phyloP scores from a whole-genome alignment of 2,113 vertebrate genomes.

The Pteropus alecto region DNA sequence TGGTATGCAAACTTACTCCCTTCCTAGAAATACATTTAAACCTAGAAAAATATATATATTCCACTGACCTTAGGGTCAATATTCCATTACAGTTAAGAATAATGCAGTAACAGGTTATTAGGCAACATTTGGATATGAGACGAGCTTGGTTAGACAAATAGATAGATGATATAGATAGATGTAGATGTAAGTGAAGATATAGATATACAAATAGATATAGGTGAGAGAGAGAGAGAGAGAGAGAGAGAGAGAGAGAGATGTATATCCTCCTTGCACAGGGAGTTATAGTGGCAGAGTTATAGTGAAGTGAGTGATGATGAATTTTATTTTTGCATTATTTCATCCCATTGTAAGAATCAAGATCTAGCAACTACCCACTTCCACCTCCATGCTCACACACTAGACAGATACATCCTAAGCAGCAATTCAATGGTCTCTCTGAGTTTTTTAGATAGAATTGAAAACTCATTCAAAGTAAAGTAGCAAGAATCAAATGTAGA shows the following conservation, averaged over 20 bases:
- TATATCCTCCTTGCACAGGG: background rate
- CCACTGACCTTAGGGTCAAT: background rate
- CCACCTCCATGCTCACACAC: background rate
- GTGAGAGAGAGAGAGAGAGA: background rate
- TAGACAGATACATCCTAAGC: background rate
- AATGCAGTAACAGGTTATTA: background rate
- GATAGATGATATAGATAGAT: background rate
- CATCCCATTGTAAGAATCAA: background rate
- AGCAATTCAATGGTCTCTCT: background rate
- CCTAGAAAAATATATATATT: background rate
- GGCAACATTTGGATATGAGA: background rate
- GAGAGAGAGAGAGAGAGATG: background rate
- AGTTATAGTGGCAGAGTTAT: background rate
- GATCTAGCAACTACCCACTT: background rate
- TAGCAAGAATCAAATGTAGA: background rate
- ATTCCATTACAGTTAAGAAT: background rate
- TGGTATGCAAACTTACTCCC: background rate
- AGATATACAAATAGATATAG: background rate
- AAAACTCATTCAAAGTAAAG: background rate
- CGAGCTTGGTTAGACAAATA: background rate
- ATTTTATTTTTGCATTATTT: background rate
- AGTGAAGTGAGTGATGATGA: background rate
- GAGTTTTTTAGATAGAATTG: background rate
- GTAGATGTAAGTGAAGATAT: background rate
- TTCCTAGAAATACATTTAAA: slow-evolving; percentile 1